Percentiles rank a stretch among this genome's conserved stretches.
These are phyloP conservation scores for Charaxes varanes DNA, from an alignment of 1,140 invertebrate species.

Conservation along the genomic window DNA sequence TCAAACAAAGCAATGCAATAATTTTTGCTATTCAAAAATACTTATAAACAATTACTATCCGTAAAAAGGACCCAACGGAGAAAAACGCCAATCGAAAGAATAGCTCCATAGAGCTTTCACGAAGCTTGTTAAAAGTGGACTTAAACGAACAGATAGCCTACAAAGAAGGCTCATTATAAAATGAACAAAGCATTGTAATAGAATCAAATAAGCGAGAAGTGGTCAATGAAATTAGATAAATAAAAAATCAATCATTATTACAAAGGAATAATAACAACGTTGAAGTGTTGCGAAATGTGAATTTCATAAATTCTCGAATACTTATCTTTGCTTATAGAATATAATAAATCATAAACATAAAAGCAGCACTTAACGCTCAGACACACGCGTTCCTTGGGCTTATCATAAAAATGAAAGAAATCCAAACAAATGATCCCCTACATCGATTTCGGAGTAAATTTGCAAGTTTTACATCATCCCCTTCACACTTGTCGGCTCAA, in stretches of 20 bases:
- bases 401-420: conserved; percentile 23
- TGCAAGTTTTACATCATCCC: conserved; percentile 9
- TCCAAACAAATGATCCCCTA: conserved; percentile 20
- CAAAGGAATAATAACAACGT: background rate
- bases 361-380: conserved; percentile 18
- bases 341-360: conserved; percentile 22
- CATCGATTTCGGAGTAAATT: conserved; percentile 11
- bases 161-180: too few relatives aligned
- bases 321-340: conserved; percentile 3
- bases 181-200: too few relatives aligned
- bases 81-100: too few relatives aligned
- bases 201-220: too few relatives aligned
- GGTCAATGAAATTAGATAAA: background rate
- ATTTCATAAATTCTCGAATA: conserved; percentile 12
- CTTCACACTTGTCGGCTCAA: conserved; percentile 1
- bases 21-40: too few relatives aligned
- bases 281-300: conserved; percentile 10
- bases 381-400: conserved; percentile 12
- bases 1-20: too few relatives aligned
- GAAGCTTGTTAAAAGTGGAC: too few relatives aligned
- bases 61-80: too few relatives aligned
- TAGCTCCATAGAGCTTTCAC: too few relatives aligned
- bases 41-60: too few relatives aligned
- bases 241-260: conserved; percentile 1
- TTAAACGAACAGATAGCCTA: too few relatives aligned